phyloP scores from a whole-genome alignment of 2,797 vertebrate genomes.

The Ambastaia sidthimunki region DNA sequence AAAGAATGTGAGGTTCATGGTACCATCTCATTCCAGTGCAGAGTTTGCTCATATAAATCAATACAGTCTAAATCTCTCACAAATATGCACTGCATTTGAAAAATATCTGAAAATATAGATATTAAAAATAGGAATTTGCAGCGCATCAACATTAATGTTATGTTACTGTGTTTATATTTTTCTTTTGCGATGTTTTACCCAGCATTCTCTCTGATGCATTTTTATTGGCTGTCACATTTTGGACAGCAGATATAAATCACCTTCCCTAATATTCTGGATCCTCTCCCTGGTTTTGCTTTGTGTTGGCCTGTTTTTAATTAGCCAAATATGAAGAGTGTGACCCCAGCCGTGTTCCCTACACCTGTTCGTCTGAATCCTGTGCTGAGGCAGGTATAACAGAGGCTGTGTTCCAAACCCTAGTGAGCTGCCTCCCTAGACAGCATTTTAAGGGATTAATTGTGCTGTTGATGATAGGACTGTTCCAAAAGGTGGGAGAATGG shows the following conservation, averaged over 20 bases:
- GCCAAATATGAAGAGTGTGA: constrained; percentile 79
- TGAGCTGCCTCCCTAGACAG: background rate
- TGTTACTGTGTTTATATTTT: constrained; percentile 9
- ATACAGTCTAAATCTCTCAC: background rate
- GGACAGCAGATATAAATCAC: constrained; percentile 81
- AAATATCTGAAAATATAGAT: too few species aligned
- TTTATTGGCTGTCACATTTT: constrained; percentile 69
- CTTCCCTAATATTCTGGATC: constrained; percentile 74
- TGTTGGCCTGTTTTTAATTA: constrained; percentile 82
- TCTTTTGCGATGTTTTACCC: constrained; percentile 37
- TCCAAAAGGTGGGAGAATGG: background rate
- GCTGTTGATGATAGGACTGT: background rate
- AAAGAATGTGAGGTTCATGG: constrained; percentile 32
- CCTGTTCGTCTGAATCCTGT: constrained; percentile 75
- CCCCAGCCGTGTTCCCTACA: constrained; percentile 69
- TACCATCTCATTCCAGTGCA: background rate
- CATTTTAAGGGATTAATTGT: background rate
- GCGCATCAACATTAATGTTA: background rate
- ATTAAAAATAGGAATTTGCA: too few species aligned
- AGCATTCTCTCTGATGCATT: constrained; percentile 66
- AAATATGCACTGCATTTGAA: background rate
- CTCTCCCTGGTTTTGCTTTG: constrained; percentile 73
- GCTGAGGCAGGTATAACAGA: constrained; percentile 56
- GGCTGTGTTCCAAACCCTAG: background rate
- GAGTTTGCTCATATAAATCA: background rate